Base-by-base conservation (phyloP, 1,140 invertebrate genomes). In the Holcopasites calliopsidis region DNA sequence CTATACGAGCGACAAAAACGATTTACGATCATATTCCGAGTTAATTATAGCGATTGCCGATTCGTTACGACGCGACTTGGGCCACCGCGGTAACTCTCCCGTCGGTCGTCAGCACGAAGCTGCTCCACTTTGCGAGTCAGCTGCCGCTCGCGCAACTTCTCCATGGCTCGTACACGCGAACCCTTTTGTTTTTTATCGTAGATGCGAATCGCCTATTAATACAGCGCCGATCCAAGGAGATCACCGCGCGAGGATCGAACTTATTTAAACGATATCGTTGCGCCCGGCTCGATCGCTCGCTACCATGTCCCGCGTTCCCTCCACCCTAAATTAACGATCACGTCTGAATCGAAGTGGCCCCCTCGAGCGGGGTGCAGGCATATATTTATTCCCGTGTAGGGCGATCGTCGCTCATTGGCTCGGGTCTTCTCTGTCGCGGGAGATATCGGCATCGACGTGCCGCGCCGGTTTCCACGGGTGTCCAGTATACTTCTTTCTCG, bases 401-500 rank as follows among this genome's bases (percentile, higher is more conserved):
- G 58, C 58, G 79, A 83, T 82, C 80, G 75, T 73, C 62, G 80
- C 57, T 73, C 78, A 76, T 81, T 81, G 79, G 64, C 33, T 68
- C 61, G 52, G 28, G 40, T 33, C 13, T 49, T 73, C 47, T 49
- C 70, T 73, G 49, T 76, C 64, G 31, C 62, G 47, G 18, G 26
- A 65, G 77, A 79, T 76, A 79, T 76, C 77, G 73, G 65, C 65
- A 61, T 69, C 60, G 61, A 55, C 77, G 50, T 42, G 77, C 60
- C 77, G 50, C 35, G 77, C 60, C 71, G 62, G 55, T 66, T 73
- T 71, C 76, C 55, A 76, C 77, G 83, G 76, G 80, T 85, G 81
- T 84, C 76, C 81, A 64, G 79, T 76, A 69, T 71, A 85, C 71
- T 82, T 86, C 80, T 85, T 82, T 85, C 71, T 79, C 80, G 83